Evolutionary conservation across 2,797 vertebrate species (phyloP), one percentile per base, ranked within the genome.

Genomic region (Sparidentex hasta): DNA sequence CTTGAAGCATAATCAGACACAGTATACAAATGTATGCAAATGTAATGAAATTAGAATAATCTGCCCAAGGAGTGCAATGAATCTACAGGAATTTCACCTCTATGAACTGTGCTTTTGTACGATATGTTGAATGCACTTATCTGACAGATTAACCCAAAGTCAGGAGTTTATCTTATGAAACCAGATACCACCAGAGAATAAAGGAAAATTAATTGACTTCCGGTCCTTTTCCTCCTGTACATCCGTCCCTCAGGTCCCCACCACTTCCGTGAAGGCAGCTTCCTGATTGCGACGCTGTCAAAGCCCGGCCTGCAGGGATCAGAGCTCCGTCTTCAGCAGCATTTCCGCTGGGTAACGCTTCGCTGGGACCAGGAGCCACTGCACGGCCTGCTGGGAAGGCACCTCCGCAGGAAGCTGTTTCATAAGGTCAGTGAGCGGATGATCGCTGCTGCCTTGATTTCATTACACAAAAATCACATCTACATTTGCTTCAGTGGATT

Each of bases 271-370:
- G 94, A 97, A 76, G 94, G 96, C 71, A 96, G 96, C 93, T 99
- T 97, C 91, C 87, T 99, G 87, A 94, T 98, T 84, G 97, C 96
- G 21, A 97, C 97, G 0, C 84, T 99, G 0, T 94, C 97, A 0
- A 98, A 97, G 91, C 95, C 97, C 69, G 95, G 96, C 55, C 97
- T 99, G 11, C 97, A 97, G 81, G 97, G 98, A 59, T 90, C 96
- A 0, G 98, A 98, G 90, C 90, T 98, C 79, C 92, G 96, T 82
- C 96, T 97, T 59, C 97, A 99, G 92, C 98, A 98, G 85, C 97
- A 99, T 82, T 98, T 98, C 93, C 97, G 97, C 78, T 99, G 98
- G 98, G 97, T 98, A 50, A 97, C 97, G 7, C 95, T 99, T 43
- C 94, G 97, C 65, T 99, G 98, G 97, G 97, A 99, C 70, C 94